Evolutionary conservation across 2,797 vertebrate genomes (phyloP).

Genomic region (Sebastes trivittatus): DNA sequence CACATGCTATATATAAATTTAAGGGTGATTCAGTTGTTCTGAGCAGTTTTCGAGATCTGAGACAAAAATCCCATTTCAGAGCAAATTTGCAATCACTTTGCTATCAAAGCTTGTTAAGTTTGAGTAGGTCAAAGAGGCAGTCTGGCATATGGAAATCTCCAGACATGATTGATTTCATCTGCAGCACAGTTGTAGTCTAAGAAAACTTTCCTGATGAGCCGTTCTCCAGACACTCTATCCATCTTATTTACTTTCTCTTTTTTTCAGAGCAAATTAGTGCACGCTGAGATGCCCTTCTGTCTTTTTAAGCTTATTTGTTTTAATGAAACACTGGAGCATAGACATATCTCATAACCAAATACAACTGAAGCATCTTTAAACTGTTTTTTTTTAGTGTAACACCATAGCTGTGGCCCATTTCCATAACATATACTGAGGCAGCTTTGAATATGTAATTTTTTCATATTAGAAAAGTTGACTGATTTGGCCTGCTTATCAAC

Average conservation of each 20-base stretch:
- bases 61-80: conserved; percentile 36
- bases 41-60: conserved; percentile 37
- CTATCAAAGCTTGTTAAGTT: conserved; percentile 53
- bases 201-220: conserved; percentile 37
- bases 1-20: neutral
- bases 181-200: conserved; percentile 2
- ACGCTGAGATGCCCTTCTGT: neutral
- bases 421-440: neutral
- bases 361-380: neutral
- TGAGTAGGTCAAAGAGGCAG: conserved; percentile 50
- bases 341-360: neutral
- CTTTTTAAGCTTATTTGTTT: neutral
- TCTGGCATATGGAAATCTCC: conserved; percentile 45
- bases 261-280: neutral
- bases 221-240: conserved; percentile 6
- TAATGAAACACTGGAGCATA: neutral
- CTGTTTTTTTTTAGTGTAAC: neutral
- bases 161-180: conserved; percentile 58
- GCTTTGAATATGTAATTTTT: neutral
- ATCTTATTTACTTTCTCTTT: conserved; percentile 1
- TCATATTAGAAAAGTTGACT: neutral
- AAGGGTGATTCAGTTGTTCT: conserved; percentile 16
- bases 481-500: neutral
- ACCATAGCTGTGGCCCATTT: neutral
- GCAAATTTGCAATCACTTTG: conserved; percentile 47